Base-by-base conservation (phyloP, 2,113 vertebrate species). In the Actinemys pallida region DNA sequence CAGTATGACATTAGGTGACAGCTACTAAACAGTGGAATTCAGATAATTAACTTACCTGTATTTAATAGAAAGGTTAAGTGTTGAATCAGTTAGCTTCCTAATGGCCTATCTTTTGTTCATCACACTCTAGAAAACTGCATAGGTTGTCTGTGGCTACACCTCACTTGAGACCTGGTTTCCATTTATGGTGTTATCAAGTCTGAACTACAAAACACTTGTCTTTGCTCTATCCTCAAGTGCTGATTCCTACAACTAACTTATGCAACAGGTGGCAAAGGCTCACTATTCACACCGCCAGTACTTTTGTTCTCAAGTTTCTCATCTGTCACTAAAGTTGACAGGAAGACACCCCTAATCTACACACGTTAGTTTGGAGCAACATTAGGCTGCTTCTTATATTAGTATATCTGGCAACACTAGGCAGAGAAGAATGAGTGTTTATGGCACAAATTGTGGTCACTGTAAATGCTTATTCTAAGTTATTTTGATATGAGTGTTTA, bases 401-500 rank as follows among this genome's bases (percentile, higher is more conserved):
- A 39, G 65, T 22, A 19, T 39, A 72, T 22, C 16, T 19, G 4
- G 19, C 17, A 45, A 78, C 11, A 78, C 4, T 19, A 78, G 24
- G 25, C 75, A 27, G 22, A 78, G 24, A 7, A 78, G 2, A 76
- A 45, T 27, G 22, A 76, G 42, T 25, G 24, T 45, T 29, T 47
- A 78, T 78, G 13, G 42, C 25, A 47, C 25, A 47, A 78, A 72
- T 11, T 78, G 24, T 47, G 25, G 2, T 42, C 42, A 78, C 10
- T 29, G 1, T 16, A 82, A 93, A 7, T 0, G 0, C 25, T 5
- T 88, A 22, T 78, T 76, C 42, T 6, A 93, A 29, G 59, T 8
- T 1, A 84, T 29, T 86, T 65, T 75, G 35, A 65, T 0, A 0
- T 22, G 84, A 81, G 14, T 8, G 14, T 72, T 82, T 14, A 54